Evolutionary conservation across 2,113 vertebrate genomes (phyloP), one percentile per base, ranked within the genome.

Genomic region (Oncorhynchus keta): DNA sequence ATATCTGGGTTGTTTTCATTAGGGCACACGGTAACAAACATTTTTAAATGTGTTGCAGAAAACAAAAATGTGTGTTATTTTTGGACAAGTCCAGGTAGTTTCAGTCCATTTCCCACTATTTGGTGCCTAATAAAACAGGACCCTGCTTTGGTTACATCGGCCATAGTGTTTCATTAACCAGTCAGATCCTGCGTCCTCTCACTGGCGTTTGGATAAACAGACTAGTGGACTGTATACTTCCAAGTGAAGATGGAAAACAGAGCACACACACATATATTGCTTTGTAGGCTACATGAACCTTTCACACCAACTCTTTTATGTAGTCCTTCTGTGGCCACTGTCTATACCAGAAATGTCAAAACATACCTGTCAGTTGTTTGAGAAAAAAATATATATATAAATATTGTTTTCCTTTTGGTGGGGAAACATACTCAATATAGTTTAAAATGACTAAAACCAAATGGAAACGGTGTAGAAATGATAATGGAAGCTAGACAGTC

Each of bases 131-230:
- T 55, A 18, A 55, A 55, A 55, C 51, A 16, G 16, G 51, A 16
- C 51, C 14, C 51, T 14, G 55, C 14, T 76, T 20, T 64, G 51
- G 73, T n/a, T 24, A 57, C 30, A 32, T 55, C 2, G 39, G 67
- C 74, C 67, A 48, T 59, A 24, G 39, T 8, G 72, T 76, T 87
- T 75, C 68, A 24, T 76, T 20, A 2, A 64, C 72, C 45, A 69
- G 64, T 55, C 51, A 18, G 51, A 14, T 55, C 51, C 51, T 55
- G 49, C 81, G 70, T 84, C 77, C 72, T 32, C 14, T 68, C 66
- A 77, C 65, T 32, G 61, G 55, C 77, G 1, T 64, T 51, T 9
- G 26, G 66, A 72, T 30, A 26, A 68, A 78, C 51, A 82, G 82
- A 66, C 69, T 68, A 24, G 70, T 68, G 70, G 69, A 24, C 71